A percentile compares a stretch with the other conserved stretches of the same genome.
Conservation (phyloP, 2,888 invertebrate species). For the Plemyria rubiginata region DNA sequence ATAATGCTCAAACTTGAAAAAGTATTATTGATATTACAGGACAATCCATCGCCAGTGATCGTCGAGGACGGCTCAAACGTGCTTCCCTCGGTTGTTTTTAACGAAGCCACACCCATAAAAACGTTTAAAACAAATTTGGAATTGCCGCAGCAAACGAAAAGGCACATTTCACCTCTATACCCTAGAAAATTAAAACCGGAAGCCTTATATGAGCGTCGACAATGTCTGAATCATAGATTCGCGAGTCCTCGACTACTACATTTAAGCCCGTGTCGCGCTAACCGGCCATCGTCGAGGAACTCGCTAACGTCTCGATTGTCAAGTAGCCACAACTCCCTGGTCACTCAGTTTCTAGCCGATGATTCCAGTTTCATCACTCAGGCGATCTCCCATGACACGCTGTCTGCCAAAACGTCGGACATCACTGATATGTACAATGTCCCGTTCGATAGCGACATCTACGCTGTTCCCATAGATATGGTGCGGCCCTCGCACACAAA, state of each 20-base stretch:
- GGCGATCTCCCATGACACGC: conserved; percentile 94
- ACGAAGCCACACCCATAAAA: conserved; percentile 54
- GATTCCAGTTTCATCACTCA: conserved; percentile 95
- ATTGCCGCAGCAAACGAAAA: conserved; percentile 51
- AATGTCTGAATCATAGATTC: conserved; percentile 73
- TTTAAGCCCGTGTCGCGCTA: conserved; percentile 85
- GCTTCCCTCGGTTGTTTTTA: conserved; percentile 59
- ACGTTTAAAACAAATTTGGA: conserved; percentile 55
- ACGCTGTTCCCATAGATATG: conserved; percentile 93
- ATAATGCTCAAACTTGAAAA: conserved; percentile 1
- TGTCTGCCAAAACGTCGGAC: conserved; percentile 88
- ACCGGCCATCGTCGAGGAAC: conserved; percentile 89
- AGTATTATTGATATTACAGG: conserved; percentile 59
- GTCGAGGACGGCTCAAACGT: conserved; percentile 58
- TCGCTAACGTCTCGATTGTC: conserved; percentile 92
- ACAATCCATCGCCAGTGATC: conserved; percentile 59
- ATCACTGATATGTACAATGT: conserved; percentile 95
- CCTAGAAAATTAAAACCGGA: conserved; percentile 71
- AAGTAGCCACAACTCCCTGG: conserved; percentile 93
- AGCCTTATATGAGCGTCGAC: conserved; percentile 70
- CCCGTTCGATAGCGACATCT: conserved; percentile 94
- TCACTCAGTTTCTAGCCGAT: conserved; percentile 90
- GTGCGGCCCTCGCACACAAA: conserved; percentile 84
- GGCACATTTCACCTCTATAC: conserved; percentile 70
- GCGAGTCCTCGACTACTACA: conserved; percentile 82